phyloP scores from a whole-genome alignment of 2,797 vertebrate genomes.

The Macropus fuliginosus region DNA sequence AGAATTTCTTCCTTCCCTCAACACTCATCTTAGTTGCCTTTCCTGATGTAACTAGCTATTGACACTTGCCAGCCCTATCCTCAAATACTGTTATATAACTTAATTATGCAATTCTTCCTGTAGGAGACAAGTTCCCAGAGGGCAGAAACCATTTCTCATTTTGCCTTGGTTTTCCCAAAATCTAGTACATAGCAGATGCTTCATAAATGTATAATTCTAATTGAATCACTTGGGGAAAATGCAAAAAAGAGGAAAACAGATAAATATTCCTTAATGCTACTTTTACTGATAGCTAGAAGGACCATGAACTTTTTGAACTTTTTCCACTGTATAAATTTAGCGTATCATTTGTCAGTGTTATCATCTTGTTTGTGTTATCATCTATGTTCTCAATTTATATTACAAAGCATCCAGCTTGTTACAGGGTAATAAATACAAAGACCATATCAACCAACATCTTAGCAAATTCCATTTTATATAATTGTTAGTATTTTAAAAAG shows the following conservation, averaged over 20 bases:
- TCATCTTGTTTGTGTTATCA: not conserved
- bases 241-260: not conserved
- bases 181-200: not conserved
- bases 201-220: not conserved
- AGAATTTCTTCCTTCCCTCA: not conserved
- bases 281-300: not conserved
- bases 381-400: not conserved
- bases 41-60: not conserved
- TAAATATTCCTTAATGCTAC: not conserved
- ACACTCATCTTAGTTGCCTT: not conserved
- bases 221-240: not conserved
- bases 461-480: not conserved
- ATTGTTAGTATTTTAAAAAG: not conserved
- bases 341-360: not conserved
- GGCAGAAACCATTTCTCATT: not conserved
- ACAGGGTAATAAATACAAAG: conserved; percentile 23
- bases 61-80: not conserved
- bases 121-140: not conserved
- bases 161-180: not conserved
- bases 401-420: not conserved
- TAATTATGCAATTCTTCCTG: not conserved
- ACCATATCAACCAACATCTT: not conserved
- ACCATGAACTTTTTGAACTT: not conserved
- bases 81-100: not conserved
- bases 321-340: not conserved